Conservation (phyloP, 2,888 invertebrate species). For the Idaea aversata region DNA sequence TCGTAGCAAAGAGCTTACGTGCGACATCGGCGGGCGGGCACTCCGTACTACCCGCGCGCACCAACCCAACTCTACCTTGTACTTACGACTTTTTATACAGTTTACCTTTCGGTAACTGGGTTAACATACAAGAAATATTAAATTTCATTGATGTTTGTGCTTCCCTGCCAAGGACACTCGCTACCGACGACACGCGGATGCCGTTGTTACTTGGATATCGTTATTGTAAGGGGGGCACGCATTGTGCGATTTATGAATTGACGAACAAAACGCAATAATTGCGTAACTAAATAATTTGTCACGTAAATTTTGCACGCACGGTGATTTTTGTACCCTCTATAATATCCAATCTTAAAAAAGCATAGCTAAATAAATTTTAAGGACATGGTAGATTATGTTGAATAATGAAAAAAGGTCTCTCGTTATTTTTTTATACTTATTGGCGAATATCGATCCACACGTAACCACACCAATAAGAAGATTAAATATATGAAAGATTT, state of each 20-base stretch:
- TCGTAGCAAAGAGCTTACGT: slow-evolving; percentile 68
- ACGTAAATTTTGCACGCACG: slow-evolving; percentile 23
- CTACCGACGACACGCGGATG: slow-evolving; percentile 51
- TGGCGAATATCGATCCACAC: not conserved
- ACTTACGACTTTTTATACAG: slow-evolving; percentile 65
- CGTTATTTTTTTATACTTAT: not conserved
- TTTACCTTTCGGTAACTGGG: slow-evolving; percentile 72
- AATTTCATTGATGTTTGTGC: slow-evolving; percentile 71
- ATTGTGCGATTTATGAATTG: slow-evolving; percentile 41
- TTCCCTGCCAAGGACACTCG: slow-evolving; percentile 69
- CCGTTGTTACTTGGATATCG: slow-evolving; percentile 35
- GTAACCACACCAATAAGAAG: not conserved
- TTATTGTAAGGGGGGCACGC: slow-evolving; percentile 35
- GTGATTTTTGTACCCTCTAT: slow-evolving; percentile 2
- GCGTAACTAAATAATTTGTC: slow-evolving; percentile 41
- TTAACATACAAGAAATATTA: slow-evolving; percentile 70
- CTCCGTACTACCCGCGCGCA: slow-evolving; percentile 57
- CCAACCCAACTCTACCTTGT: slow-evolving; percentile 43
- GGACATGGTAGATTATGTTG: not conserved
- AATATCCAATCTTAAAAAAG: not conserved
- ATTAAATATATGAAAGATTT: slow-evolving; percentile 19
- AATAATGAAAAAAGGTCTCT: not conserved
- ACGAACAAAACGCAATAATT: slow-evolving; percentile 37
- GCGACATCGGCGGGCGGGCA: slow-evolving; percentile 67
- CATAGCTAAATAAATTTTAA: not conserved